phyloP scores from a whole-genome alignment of 1,140 invertebrate genomes.

The Rhizoglyphus robini region DNA sequence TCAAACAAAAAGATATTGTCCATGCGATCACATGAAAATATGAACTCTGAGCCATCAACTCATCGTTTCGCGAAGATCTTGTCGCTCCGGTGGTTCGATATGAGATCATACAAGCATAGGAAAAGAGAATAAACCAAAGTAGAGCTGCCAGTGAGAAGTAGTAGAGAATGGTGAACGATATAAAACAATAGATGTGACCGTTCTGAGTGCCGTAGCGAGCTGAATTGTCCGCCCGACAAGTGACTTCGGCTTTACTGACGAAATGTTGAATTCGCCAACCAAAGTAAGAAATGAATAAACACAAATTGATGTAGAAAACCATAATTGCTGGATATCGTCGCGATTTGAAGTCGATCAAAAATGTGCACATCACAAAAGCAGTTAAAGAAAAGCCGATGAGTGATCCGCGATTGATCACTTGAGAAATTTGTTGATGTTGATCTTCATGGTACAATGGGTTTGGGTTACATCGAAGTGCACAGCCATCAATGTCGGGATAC shows the following conservation, averaged over 20 bases:
- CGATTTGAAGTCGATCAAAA: constrained; percentile 69
- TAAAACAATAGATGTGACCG: constrained; percentile 52
- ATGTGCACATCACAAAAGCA: constrained; percentile 68
- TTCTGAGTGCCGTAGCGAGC: constrained; percentile 63
- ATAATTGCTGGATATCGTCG: constrained; percentile 79
- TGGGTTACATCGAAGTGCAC: constrained; percentile 67
- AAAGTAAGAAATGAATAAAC: constrained; percentile 67
- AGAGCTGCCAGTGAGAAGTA: constrained; percentile 85
- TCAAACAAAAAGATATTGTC: constrained; percentile 76
- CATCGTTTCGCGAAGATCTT: too few relatives aligned
- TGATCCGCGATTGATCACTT: constrained; percentile 58
- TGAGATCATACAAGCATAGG: too few relatives aligned
- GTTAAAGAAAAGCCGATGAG: constrained; percentile 57
- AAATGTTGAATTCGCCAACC: constrained; percentile 78
- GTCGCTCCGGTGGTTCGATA: constrained; percentile 52
- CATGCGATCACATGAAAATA: constrained; percentile 93
- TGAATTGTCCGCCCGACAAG: constrained; percentile 80
- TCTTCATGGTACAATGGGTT: constrained; percentile 66
- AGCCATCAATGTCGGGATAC: constrained; percentile 74
- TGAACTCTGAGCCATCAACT: constrained; percentile 74
- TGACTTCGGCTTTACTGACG: constrained; percentile 63
- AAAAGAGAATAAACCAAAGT: constrained; percentile 92
- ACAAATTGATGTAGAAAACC: constrained; percentile 73
- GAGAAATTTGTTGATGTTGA: constrained; percentile 65
- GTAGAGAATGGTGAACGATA: constrained; percentile 85